These are phyloP conservation scores for Campylorhamphus procurvoides DNA, from an alignment of 2,113 vertebrate species.

Conservation along the genomic window DNA sequence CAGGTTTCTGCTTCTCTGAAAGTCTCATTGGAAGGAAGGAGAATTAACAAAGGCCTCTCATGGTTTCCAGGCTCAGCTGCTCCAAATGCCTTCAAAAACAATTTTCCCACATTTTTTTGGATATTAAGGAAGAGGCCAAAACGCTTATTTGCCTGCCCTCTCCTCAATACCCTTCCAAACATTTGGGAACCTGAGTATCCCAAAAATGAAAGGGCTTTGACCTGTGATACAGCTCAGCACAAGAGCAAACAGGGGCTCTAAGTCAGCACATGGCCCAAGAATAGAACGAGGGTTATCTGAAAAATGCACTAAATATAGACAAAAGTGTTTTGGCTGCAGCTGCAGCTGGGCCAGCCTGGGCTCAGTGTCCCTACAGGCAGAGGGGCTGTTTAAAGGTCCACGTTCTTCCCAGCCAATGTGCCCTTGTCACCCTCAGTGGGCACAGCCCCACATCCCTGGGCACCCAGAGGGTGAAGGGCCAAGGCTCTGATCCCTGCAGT, in stretches of 20 bases:
- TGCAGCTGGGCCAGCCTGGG: neutral
- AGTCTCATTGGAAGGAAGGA: neutral
- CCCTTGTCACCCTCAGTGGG: rapidly evolving
- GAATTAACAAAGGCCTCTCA: neutral
- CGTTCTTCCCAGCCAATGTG: rapidly evolving
- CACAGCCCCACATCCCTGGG: rapidly evolving
- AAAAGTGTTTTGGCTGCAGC: neutral
- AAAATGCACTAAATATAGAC: conserved; percentile 70
- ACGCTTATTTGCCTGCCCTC: neutral
- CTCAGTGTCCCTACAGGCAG: neutral
- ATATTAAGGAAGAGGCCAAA: neutral
- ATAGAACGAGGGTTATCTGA: conserved; percentile 32
- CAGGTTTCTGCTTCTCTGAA: neutral
- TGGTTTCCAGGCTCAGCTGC: neutral
- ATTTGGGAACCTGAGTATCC: neutral
- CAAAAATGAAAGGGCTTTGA: neutral
- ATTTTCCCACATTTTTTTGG: neutral
- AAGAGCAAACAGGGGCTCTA: neutral
- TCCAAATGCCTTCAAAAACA: neutral
- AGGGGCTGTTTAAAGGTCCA: neutral
- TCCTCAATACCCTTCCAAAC: neutral
- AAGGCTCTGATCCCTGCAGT: neutral
- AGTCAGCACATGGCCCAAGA: neutral
- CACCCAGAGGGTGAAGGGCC: neutral
- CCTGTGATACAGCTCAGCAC: neutral